Percentiles rank a stretch among this genome's conserved stretches.
These are phyloP conservation scores for Trachelipus rathkii DNA, from an alignment of 1,140 invertebrate genomes.

Conservation along the genomic window DNA sequence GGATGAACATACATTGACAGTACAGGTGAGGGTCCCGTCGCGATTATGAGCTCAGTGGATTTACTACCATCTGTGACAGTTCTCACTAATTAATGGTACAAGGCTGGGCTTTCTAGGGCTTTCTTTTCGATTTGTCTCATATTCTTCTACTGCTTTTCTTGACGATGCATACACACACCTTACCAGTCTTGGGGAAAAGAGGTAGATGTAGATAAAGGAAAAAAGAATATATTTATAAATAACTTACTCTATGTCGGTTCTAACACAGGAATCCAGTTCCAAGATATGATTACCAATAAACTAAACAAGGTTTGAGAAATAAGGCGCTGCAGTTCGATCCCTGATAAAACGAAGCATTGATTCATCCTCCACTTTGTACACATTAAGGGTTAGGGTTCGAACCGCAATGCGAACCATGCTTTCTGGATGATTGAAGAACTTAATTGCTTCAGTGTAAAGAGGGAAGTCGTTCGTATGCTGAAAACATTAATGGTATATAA, in stretches of 20 bases:
- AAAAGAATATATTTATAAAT: no score
- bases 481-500: constrained; percentile 40
- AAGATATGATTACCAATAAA: constrained; percentile 98
- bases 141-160: no score
- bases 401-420: constrained; percentile 99
- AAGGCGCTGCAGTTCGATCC: constrained; percentile 90
- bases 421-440: constrained; percentile 98
- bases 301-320: constrained; percentile 99
- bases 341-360: constrained; percentile 94
- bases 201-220: no score
- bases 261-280: constrained; percentile 89
- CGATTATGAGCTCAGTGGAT: no score
- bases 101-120: no score
- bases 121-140: no score
- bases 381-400: constrained; percentile 92
- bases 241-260: constrained; percentile 85
- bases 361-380: constrained; percentile 63
- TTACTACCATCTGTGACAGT: no score
- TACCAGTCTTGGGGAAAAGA: no score
- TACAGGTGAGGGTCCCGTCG: no score
- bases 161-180: no score
- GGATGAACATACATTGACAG: no score
- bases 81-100: no score
- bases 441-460: constrained; percentile 96
- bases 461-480: constrained; percentile 99